These are phyloP conservation scores for Lytechinus pictus DNA, from an alignment of 35 echinoderm and acorn worm genomes.

Conservation along the genomic window DNA sequence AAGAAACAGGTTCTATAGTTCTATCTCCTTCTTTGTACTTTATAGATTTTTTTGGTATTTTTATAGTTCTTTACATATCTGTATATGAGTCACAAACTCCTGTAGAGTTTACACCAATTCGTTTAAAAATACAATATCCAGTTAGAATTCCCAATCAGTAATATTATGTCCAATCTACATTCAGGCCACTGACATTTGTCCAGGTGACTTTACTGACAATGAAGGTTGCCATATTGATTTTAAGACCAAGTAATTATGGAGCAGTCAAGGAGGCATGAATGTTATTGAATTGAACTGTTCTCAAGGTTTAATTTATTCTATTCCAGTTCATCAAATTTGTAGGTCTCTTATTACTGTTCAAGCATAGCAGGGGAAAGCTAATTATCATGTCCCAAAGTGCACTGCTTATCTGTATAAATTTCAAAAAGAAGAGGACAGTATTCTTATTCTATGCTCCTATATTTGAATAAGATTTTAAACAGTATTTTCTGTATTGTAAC, in stretches of 20 bases:
- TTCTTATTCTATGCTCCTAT: too few species aligned
- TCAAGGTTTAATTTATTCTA: background rate
- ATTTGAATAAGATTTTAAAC: too few species aligned
- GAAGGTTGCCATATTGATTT: background rate
- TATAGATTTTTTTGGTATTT: too few species aligned
- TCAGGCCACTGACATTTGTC: background rate
- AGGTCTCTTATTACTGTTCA: background rate
- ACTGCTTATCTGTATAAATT: background rate
- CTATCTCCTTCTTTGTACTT: too few species aligned
- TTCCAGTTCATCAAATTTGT: background rate
- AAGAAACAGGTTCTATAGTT: too few species aligned
- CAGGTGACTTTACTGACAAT: background rate
- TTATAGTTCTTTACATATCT: too few species aligned
- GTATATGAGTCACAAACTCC: too few species aligned
- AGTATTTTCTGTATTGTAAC: too few species aligned
- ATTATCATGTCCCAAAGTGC: background rate
- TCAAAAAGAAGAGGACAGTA: too few species aligned
- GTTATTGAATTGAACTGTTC: background rate
- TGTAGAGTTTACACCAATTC: too few species aligned
- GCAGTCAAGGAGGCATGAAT: background rate
- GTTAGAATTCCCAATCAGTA: background rate
- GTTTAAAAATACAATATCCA: background rate
- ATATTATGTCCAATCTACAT: background rate
- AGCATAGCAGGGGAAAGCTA: background rate
- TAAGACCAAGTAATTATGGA: background rate